A percentile compares a stretch with the other conserved stretches of the same genome.
These are phyloP conservation scores for Seladonia tumulorum DNA, from an alignment of 2,888 invertebrate species.

Conservation along the genomic window DNA sequence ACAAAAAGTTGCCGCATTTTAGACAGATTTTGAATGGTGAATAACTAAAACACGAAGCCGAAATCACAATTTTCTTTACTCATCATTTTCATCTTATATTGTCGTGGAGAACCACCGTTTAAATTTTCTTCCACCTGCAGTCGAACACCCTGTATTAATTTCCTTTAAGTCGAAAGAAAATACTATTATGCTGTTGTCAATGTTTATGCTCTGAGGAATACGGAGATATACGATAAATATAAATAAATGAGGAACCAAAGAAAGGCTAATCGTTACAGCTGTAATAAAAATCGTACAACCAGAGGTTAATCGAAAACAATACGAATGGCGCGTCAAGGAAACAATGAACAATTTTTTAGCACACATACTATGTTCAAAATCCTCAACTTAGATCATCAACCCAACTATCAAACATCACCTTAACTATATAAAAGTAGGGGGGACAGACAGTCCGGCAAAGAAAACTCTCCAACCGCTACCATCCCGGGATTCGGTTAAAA, in stretches of 20 bases:
- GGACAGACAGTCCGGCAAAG: neutral
- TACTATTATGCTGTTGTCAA: neutral
- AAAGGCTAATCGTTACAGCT: neutral
- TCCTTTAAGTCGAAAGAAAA: neutral
- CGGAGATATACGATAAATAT: neutral
- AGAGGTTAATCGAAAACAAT: neutral
- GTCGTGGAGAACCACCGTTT: too few relatives aligned
- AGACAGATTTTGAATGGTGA: too few relatives aligned
- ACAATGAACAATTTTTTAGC: neutral
- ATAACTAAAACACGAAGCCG: too few relatives aligned
- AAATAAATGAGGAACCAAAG: too few relatives aligned
- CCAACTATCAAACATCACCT: neutral
- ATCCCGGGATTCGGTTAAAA: slow-evolving; percentile 17
- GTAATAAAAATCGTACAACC: neutral
- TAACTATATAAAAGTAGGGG: neutral
- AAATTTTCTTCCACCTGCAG: too few relatives aligned
- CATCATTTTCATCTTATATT: too few relatives aligned
- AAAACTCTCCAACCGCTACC: neutral
- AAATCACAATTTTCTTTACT: too few relatives aligned
- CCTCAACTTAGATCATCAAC: neutral
- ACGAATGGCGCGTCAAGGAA: neutral
- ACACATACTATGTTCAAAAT: neutral
- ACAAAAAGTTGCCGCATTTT: too few relatives aligned
- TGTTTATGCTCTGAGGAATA: neutral
- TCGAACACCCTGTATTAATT: too few relatives aligned